Base-by-base conservation (phyloP, 2,113 vertebrate species). In the Anguilla japonica region DNA sequence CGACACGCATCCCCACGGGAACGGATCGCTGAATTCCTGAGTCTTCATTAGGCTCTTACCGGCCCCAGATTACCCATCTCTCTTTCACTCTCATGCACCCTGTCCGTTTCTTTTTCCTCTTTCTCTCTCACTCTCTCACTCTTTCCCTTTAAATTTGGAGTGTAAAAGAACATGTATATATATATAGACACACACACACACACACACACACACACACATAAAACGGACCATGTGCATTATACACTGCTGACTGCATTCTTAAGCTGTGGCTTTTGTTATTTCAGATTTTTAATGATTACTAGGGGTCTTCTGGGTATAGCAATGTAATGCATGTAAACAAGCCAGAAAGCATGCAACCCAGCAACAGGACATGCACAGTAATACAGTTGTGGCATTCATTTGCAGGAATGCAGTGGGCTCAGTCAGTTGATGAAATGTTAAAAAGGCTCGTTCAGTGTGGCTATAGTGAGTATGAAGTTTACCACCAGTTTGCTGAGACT, bases 41-140 rank as follows among this genome's bases (percentile, higher is more conserved):
- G 81, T 63, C 79, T 56, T 43, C 79, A 63, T 81, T 41, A 63
- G 85, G 85, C 80, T 78, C 41, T 29, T 56, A 22, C 53, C 53
- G 41, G 81, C 50, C 79, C 50, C 78, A 50, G 50, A 81, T 87
- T 82, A 82, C 56, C 26, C 85, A 11, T 86, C 79, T 57, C 75
- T 67, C 79, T 82, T 3, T 63, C 34, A 50, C 26, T 67, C 13
- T 81, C 29, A 53, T 3, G 71, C 41, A 43, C 18, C 40, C 14
- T 79, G 5, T 16, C 20, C 14, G 9, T 2, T 56, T n/a, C 41
- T n/a, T 71, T 9, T 82, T 79, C 29, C 4, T 86, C n/a, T 46
- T 56, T 57, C 75, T 67, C 85, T 46, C 20, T 81, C 34, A 34
- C 26, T 67, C 13, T 71, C 41, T 71, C 8, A 43, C 15, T 26